Evolutionary conservation across 2,113 vertebrate species (phyloP).

Genomic region (Fulmarus glacialis): DNA sequence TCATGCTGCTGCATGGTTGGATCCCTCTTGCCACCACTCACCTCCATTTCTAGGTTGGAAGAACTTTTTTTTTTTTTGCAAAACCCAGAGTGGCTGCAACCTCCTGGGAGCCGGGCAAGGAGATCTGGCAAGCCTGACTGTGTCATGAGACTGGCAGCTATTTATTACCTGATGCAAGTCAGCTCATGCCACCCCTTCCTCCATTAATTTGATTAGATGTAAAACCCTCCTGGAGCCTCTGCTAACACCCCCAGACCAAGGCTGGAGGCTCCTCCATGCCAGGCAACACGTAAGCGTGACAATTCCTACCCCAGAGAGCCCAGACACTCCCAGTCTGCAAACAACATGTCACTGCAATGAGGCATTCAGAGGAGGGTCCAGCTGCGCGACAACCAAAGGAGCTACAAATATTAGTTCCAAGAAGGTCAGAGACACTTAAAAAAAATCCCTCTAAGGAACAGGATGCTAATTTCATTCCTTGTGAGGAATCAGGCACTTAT

Average conservation of each 20-base stretch:
- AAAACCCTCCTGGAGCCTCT: background rate
- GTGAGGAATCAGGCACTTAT: background rate
- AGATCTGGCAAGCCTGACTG: too few relatives aligned
- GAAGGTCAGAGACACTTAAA: background rate
- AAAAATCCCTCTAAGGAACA: background rate
- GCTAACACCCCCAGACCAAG: background rate
- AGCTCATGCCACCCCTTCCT: background rate
- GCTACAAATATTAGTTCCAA: accelerated
- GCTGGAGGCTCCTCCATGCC: background rate
- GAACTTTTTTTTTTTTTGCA: background rate
- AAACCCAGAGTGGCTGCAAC: background rate
- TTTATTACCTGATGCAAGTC: background rate
- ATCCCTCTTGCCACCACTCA: background rate
- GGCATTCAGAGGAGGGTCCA: background rate
- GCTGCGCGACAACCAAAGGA: accelerated
- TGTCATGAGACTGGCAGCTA: background rate
- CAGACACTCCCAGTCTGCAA: background rate
- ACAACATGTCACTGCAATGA: background rate
- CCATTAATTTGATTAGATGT: background rate
- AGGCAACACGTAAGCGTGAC: background rate
- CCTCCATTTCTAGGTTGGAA: background rate
- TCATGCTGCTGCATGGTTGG: accelerated
- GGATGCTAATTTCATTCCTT: background rate
- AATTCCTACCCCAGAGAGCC: background rate
- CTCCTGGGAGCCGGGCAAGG: background rate